Evolutionary conservation across 2,888 invertebrate species (phyloP).

Genomic region (Pediacus dermestoides): DNA sequence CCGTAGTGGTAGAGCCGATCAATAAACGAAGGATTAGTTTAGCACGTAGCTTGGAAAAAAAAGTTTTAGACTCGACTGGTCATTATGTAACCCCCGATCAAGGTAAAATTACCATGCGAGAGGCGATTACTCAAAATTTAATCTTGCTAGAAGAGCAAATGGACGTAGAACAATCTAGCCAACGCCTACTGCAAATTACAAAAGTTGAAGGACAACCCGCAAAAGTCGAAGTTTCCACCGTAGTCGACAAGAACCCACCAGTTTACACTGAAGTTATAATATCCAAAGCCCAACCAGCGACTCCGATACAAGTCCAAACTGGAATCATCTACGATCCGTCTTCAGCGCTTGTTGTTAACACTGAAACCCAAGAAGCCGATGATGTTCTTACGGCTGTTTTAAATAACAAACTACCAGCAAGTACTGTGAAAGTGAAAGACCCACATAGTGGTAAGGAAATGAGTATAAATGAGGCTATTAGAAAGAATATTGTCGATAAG

Average conservation of each 20-base stretch:
- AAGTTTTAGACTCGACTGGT: conserved; percentile 73
- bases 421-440: conserved; percentile 67
- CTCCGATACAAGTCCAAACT: conserved; percentile 69
- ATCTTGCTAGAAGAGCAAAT: conserved; percentile 60
- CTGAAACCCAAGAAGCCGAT: conserved; percentile 66
- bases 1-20: conserved; percentile 74
- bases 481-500: conserved; percentile 70
- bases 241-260: conserved; percentile 50
- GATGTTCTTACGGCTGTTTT: conserved; percentile 74
- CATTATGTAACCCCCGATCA: conserved; percentile 60
- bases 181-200: conserved; percentile 68
- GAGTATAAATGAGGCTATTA: conserved; percentile 70
- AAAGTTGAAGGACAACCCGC: conserved; percentile 69
- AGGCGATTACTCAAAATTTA: conserved; percentile 65
- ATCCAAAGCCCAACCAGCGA: conserved; percentile 51
- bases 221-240: conserved; percentile 65
- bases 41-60: conserved; percentile 70
- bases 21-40: conserved; percentile 67
- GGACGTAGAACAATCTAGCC: conserved; percentile 52
- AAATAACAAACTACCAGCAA: conserved; percentile 67
- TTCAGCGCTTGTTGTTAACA: conserved; percentile 69
- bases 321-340: conserved; percentile 77
- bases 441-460: conserved; percentile 65
- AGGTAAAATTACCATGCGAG: conserved; percentile 65
- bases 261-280: conserved; percentile 52